Base-by-base conservation (phyloP, 2,888 invertebrate species). In the Tethea ocularis region DNA sequence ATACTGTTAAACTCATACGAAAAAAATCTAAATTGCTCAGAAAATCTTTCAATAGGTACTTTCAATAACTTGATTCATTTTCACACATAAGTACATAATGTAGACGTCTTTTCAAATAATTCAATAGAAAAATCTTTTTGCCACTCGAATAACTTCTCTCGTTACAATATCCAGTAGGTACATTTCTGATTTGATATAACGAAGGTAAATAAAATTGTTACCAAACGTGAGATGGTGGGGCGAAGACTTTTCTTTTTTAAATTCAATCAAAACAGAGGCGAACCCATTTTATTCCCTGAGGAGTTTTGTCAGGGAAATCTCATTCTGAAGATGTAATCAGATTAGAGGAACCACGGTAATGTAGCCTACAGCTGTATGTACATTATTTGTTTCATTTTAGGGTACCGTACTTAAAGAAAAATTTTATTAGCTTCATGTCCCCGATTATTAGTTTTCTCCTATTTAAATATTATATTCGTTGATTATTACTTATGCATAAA, bases 251-350 rank as follows among this genome's bases (percentile, higher is more conserved):
- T 51, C 46, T 61, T 60, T 62, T 58, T 65, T 61, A 65, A 69
- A 75, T 72, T 71, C 66, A 72, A 74, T 75, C 68, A 69, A 72
- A 71, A 60, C 55, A 63, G 64, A 66, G 26, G 33, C 54, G 54
- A 20, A 69, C 67, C 68, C 65, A 51, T 60, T 71, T 60, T 58
- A 69, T 61, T 67, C 71, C 70, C 71, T 51, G 56, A 64, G 71
- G 62, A 62, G 62, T 68, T 71, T 69, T 61, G 58, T 64, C 61
- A 61, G 51, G 63, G 61, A 63, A 71, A 70, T 72, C 69, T 64
- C 68, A 68, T 69, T 74, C 68, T 63, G 61, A 64, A 66, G 62
- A 70, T 61, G 64, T 68, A 69, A 75, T 72, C 68, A 66, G 68
- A 74, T 72, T 74, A 68, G 56, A 51, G 36, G 22, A 22, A 22